Evolutionary conservation across 2,888 invertebrate genomes (phyloP).

Genomic region (Pristionchus fissidentatus): DNA sequence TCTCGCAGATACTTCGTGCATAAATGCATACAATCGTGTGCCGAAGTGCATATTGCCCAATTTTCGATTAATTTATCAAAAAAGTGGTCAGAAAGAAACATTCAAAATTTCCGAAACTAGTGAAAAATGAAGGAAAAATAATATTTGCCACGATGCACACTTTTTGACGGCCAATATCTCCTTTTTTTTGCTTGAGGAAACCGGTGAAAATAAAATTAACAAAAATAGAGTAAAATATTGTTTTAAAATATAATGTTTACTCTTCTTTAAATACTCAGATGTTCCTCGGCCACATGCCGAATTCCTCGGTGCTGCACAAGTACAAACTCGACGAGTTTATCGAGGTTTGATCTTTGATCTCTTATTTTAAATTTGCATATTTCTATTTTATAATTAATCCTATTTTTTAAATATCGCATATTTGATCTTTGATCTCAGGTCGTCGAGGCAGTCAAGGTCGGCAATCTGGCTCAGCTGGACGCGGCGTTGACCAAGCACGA

Average conservation of each 20-base stretch:
- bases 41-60: too few species aligned
- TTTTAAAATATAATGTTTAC: neutral
- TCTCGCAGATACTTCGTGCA: too few species aligned
- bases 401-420: neutral
- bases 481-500: slow-evolving; percentile 83
- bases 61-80: too few species aligned
- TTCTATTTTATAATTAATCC: neutral
- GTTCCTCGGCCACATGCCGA: slow-evolving; percentile 95
- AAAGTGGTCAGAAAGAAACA: too few species aligned
- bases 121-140: too few species aligned
- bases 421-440: slow-evolving; percentile 52
- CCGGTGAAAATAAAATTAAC: too few species aligned
- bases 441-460: slow-evolving; percentile 79
- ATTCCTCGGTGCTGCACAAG: slow-evolving; percentile 85
- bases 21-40: too few species aligned
- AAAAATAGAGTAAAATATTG: too few species aligned
- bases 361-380: neutral
- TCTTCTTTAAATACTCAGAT: slow-evolving; percentile 79
- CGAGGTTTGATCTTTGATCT: slow-evolving; percentile 80
- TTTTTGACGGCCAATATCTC: too few species aligned
- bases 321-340: slow-evolving; percentile 92
- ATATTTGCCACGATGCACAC: too few species aligned
- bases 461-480: slow-evolving; percentile 82
- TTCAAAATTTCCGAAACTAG: too few species aligned
- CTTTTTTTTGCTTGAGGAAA: too few species aligned